Evolutionary conservation across 1,140 invertebrate genomes (phyloP).

Genomic region (Conopomorpha cramerella): DNA sequence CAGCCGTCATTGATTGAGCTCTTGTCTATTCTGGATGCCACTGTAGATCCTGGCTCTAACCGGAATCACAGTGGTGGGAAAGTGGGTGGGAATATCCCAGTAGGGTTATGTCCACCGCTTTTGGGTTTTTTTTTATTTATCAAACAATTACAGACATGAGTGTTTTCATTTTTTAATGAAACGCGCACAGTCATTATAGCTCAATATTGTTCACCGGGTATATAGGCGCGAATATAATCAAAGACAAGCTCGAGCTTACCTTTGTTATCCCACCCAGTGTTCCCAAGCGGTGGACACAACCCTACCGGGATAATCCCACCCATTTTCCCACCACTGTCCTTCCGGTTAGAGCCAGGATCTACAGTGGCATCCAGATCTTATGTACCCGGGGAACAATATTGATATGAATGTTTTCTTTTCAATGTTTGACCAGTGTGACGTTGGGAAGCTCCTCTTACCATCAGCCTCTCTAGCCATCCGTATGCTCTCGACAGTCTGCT

Average conservation of each 20-base stretch:
- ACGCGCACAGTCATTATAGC: too few species aligned
- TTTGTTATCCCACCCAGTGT: neutral
- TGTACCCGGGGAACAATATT: neutral
- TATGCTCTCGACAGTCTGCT: constrained; percentile 89
- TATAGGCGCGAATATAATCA: too few species aligned
- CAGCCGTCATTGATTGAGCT: too few species aligned
- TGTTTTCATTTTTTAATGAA: too few species aligned
- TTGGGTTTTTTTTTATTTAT: too few species aligned
- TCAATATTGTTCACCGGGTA: too few species aligned
- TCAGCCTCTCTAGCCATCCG: constrained; percentile 75
- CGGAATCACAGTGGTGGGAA: too few species aligned
- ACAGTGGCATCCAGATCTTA: neutral
- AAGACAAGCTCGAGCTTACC: too few species aligned
- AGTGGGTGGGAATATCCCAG: neutral
- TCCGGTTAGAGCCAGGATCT: too few species aligned
- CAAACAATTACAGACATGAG: too few species aligned
- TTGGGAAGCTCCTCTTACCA: constrained; percentile 39
- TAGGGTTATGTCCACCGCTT: neutral
- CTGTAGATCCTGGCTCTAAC: too few species aligned
- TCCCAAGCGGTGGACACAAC: neutral
- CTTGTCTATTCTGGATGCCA: neutral
- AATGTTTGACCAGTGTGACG: neutral
- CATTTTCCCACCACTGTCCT: too few species aligned
- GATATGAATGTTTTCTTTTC: neutral
- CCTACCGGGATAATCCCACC: neutral